Conservation (phyloP, 1,140 invertebrate genomes). For the Rhyzopertha dominica region DNA sequence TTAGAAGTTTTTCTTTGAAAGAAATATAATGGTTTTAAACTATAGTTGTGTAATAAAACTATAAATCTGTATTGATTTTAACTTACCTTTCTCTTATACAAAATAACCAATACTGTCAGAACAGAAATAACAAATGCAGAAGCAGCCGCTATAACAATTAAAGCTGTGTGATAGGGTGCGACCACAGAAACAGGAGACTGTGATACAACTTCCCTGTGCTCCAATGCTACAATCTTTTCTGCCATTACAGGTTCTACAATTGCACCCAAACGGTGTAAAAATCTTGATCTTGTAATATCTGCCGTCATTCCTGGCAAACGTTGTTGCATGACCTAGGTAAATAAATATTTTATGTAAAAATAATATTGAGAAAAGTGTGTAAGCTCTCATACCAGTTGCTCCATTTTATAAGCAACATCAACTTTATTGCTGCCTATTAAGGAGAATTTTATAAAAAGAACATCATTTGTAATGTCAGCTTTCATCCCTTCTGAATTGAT, state of each 20-base stretch:
- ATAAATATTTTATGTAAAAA: constrained; percentile 1
- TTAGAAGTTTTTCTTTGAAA: neutral
- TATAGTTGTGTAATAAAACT: too few species aligned
- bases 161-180: constrained; percentile 64
- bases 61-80: too few species aligned
- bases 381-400: constrained; percentile 52
- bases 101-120: constrained; percentile 60
- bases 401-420: constrained; percentile 59
- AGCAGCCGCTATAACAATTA: constrained; percentile 62
- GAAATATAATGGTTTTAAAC: too few species aligned
- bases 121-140: constrained; percentile 69
- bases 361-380: neutral
- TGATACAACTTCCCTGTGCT: constrained; percentile 63
- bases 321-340: constrained; percentile 53
- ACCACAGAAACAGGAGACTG: constrained; percentile 58
- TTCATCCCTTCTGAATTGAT: constrained; percentile 51
- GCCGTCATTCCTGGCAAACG: constrained; percentile 53
- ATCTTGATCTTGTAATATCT: constrained; percentile 60
- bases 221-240: constrained; percentile 53
- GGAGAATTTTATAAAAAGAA: constrained; percentile 55
- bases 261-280: constrained; percentile 52
- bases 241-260: constrained; percentile 34
- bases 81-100: constrained; percentile 58
- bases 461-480: constrained; percentile 52
- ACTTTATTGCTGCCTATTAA: constrained; percentile 60